Evolutionary conservation across 2,113 vertebrate genomes (phyloP), one percentile per base, ranked within the genome.

Genomic region (Promerops cafer): DNA sequence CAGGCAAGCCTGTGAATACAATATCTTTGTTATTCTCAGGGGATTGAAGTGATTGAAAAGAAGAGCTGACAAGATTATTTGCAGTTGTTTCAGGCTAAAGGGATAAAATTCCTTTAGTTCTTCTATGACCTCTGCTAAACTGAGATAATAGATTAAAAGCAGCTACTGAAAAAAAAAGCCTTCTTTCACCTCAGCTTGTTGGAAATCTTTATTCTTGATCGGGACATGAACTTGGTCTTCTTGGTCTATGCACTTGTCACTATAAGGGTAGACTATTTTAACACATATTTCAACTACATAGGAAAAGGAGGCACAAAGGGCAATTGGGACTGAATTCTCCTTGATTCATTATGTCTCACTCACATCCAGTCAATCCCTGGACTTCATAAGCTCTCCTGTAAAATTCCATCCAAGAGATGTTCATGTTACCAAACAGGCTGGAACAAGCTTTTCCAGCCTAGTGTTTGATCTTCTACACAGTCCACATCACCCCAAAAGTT

Each of bases 11-110:
- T 66, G 13, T 37, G 19, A 81, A 91, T 24, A 66, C 24, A 66
- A 0, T 21, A 42, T n/a, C 45, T 81, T 83, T 0, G 0, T 68
- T 61, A 81, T 31, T 35, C 72, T 66, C 11, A 12, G 28, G 40
- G 18, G 30, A 74, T 14, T 63, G 28, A 70, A 57, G 7, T 33
- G 42, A 49, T 1, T 70, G 30, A 42, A 83, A 93, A 69, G 45
- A 91, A 87, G 6, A 72, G 26, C 20, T 89, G 59, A 53, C 53
- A 39, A 83, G 57, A 8, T 60, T 60, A 80, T 57, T 86, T 89
- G 81, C 60, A 66, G 69, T 52, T 11, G 26, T 70, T 75, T 57
- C 3, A 2, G 44, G 47, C 35, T 81, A 59, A 93, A 70, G 33
- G 10, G 42, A 50, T 78, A 91, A 85, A 89, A 78, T 33, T 44